Evolutionary conservation across 2,888 invertebrate species (phyloP).

Genomic region (Labia minor): DNA sequence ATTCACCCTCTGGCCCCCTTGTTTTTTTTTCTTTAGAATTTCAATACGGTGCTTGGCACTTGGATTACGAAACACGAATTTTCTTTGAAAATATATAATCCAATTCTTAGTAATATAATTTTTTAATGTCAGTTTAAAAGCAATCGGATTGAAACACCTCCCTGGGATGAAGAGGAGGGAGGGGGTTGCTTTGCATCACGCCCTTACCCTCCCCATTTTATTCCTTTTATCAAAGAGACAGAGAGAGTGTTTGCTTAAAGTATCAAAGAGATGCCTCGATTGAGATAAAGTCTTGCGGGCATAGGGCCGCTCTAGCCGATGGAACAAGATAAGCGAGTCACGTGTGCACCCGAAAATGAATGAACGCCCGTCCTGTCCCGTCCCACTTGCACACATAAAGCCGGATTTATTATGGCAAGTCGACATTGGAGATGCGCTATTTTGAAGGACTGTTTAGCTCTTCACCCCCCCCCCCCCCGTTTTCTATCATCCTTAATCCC

Average conservation of each 20-base stretch:
- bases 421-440: not conserved
- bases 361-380: not conserved
- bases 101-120: too few relatives aligned
- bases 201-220: not conserved
- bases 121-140: too few relatives aligned
- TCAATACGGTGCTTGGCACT: too few relatives aligned
- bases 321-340: slow-evolving; percentile 2
- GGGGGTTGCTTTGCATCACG: not conserved
- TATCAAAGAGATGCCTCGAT: not conserved
- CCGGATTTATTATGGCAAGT: slow-evolving; percentile 1
- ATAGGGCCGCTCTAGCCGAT: not conserved
- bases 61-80: too few relatives aligned
- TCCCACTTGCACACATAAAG: not conserved
- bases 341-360: not conserved
- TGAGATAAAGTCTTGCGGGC: not conserved
- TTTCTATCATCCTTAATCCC: too few relatives aligned
- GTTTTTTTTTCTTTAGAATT: too few relatives aligned
- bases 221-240: slow-evolving; percentile 2
- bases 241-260: slow-evolving; percentile 2
- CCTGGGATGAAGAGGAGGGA: not conserved
- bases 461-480: not conserved
- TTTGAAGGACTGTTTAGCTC: not conserved
- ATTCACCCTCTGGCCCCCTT: too few relatives aligned
- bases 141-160: too few relatives aligned
- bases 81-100: too few relatives aligned